Conservation (phyloP, 2,888 invertebrate genomes). For the Epirrhoe alternata region DNA sequence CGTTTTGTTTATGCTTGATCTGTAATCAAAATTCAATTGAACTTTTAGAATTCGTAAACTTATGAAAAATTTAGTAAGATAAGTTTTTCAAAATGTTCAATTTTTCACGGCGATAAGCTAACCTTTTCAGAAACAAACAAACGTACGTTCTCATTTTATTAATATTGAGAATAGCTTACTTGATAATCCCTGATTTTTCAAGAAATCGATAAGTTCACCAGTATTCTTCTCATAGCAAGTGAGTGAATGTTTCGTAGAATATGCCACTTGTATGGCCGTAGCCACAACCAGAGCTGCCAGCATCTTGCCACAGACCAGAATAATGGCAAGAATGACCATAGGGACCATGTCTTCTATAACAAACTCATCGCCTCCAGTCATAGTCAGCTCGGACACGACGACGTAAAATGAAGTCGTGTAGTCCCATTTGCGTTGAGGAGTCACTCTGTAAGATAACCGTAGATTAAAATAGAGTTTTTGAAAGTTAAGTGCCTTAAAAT, state of each 20-base stretch:
- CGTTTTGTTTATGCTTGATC: too few species aligned
- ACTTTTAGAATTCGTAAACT: too few species aligned
- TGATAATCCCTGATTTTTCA: slow-evolving; percentile 77
- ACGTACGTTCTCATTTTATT: neutral
- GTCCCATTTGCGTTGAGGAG: slow-evolving; percentile 67
- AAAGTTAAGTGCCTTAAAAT: too few species aligned
- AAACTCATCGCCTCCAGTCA: slow-evolving; percentile 74
- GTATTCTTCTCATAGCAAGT: slow-evolving; percentile 69
- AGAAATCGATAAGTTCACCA: slow-evolving; percentile 66
- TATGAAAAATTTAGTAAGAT: too few species aligned
- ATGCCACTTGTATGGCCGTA: slow-evolving; percentile 70
- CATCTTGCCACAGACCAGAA: slow-evolving; percentile 72
- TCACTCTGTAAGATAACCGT: slow-evolving; percentile 52
- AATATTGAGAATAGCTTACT: too few species aligned
- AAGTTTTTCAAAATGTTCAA: too few species aligned
- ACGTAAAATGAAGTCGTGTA: slow-evolving; percentile 73
- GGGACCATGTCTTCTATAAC: slow-evolving; percentile 56
- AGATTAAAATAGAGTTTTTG: neutral
- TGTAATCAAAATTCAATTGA: too few species aligned
- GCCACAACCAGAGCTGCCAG: slow-evolving; percentile 72
- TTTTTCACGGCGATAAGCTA: too few species aligned
- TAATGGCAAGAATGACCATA: slow-evolving; percentile 62
- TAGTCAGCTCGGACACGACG: slow-evolving; percentile 64
- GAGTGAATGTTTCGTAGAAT: slow-evolving; percentile 70
- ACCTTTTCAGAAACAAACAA: too few species aligned